phyloP scores from a whole-genome alignment of 2,113 vertebrate species.

The Oxyruncus cristatus region DNA sequence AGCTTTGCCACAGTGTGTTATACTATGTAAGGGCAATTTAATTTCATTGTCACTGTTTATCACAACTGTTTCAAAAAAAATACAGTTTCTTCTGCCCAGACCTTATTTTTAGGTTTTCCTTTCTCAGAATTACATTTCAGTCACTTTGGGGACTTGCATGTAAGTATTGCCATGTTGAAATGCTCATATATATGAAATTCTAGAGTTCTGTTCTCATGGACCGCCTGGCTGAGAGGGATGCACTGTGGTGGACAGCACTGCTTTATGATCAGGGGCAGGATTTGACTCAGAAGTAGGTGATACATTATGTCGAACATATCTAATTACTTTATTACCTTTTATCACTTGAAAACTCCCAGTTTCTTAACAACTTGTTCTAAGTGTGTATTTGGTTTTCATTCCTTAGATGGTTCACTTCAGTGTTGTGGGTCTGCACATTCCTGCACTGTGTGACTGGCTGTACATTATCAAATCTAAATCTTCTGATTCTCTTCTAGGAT shows the following conservation, averaged over 20 bases:
- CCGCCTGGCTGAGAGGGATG: neutral
- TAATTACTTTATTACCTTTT: neutral
- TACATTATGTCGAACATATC: neutral
- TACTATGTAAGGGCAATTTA: neutral
- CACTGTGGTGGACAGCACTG: neutral
- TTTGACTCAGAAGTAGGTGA: neutral
- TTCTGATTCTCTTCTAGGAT: neutral
- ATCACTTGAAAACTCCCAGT: neutral
- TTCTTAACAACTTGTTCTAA: neutral
- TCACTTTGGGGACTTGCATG: neutral
- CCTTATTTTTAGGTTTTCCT: neutral
- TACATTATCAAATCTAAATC: neutral
- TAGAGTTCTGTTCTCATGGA: neutral
- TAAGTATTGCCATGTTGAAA: neutral
- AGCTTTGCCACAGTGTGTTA: neutral
- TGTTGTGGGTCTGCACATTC: neutral
- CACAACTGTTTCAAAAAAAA: neutral
- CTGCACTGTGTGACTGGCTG: neutral
- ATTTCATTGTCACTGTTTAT: neutral
- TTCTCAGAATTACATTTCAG: neutral
- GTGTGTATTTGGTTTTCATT: neutral
- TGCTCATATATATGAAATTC: neutral
- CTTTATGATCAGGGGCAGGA: neutral
- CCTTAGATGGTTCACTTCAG: neutral
- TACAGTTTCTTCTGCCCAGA: neutral